Conservation (phyloP, 2,797 vertebrate genomes). For the Steatocranus sp. region DNA sequence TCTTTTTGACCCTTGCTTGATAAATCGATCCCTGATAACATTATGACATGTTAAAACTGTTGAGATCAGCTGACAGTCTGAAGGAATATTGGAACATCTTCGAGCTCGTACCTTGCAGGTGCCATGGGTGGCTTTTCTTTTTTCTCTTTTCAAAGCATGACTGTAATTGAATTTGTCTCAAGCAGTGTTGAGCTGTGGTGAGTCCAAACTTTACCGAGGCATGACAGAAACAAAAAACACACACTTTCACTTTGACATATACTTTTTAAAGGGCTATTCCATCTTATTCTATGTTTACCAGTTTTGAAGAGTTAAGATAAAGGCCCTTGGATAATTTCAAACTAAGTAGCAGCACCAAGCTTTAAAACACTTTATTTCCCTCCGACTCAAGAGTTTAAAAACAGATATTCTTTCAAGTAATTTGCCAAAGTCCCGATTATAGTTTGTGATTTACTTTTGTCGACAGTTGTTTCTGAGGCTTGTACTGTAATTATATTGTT, state of each 20-base stretch:
- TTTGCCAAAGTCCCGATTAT: conserved; percentile 77
- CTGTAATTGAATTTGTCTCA: conserved; percentile 1
- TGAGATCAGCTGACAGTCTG: conserved; percentile 43
- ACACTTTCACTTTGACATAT: conserved; percentile 46
- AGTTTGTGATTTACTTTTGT: conserved; percentile 58
- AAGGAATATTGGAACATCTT: neutral
- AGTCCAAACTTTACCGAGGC: conserved; percentile 32
- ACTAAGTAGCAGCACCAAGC: conserved; percentile 74
- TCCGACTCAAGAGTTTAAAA: conserved; percentile 39
- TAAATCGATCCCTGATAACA: neutral
- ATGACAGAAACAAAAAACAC: conserved; percentile 29
- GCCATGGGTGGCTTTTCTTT: neutral
- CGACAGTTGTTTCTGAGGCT: conserved; percentile 61
- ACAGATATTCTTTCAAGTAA: conserved; percentile 50
- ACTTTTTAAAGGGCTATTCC: conserved; percentile 80
- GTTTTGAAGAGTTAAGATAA: conserved; percentile 54
- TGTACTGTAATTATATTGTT: conserved; percentile 75
- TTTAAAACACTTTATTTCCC: conserved; percentile 63
- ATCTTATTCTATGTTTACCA: conserved; percentile 73
- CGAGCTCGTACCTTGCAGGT: conserved; percentile 28
- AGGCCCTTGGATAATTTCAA: conserved; percentile 65
- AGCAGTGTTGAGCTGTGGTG: conserved; percentile 17
- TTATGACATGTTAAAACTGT: neutral
- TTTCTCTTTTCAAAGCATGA: conserved; percentile 29
- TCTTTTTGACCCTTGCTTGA: neutral